These are phyloP conservation scores for Alaudala cheleensis DNA, from an alignment of 2,113 vertebrate species.

Conservation along the genomic window DNA sequence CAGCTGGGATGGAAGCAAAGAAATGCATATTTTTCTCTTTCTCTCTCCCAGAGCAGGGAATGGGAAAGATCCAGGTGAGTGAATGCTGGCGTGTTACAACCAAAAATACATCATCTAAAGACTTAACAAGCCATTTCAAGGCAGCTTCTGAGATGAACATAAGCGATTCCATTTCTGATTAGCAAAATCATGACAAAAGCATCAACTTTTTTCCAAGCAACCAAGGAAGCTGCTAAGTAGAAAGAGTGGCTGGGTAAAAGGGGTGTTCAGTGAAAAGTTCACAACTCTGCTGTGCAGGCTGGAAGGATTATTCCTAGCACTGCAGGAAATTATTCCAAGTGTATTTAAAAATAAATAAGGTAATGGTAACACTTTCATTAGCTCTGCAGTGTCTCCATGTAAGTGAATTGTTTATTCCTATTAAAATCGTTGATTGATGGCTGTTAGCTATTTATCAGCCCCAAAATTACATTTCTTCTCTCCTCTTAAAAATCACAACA, in stretches of 20 bases:
- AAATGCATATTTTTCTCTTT: conserved; percentile 62
- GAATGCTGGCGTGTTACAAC: conserved; percentile 16
- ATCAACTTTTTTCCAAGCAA: conserved; percentile 37
- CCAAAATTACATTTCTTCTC: conserved; percentile 66
- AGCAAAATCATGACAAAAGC: conserved; percentile 68
- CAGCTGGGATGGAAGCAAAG: conserved; percentile 70
- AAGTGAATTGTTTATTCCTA: conserved; percentile 48
- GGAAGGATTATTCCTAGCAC: neutral
- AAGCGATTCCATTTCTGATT: conserved; percentile 69
- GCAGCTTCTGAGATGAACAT: conserved; percentile 22
- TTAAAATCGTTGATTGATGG: conserved; percentile 75
- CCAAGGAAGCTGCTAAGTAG: conserved; percentile 8
- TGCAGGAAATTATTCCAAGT: neutral
- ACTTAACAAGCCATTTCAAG: conserved; percentile 43
- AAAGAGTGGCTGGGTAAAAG: conserved; percentile 9
- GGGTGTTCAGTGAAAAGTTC: conserved; percentile 43
- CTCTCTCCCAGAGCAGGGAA: conserved; percentile 49
- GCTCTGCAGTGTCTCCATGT: neutral
- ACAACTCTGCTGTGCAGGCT: neutral
- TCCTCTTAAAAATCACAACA: conserved; percentile 59
- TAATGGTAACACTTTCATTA: conserved; percentile 60
- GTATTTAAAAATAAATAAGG: conserved; percentile 70
- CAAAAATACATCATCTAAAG: conserved; percentile 39
- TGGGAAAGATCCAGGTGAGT: neutral
- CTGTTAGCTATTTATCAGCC: conserved; percentile 65